Base-by-base conservation (phyloP, 2,113 vertebrate genomes). In the Hucho hucho region DNA sequence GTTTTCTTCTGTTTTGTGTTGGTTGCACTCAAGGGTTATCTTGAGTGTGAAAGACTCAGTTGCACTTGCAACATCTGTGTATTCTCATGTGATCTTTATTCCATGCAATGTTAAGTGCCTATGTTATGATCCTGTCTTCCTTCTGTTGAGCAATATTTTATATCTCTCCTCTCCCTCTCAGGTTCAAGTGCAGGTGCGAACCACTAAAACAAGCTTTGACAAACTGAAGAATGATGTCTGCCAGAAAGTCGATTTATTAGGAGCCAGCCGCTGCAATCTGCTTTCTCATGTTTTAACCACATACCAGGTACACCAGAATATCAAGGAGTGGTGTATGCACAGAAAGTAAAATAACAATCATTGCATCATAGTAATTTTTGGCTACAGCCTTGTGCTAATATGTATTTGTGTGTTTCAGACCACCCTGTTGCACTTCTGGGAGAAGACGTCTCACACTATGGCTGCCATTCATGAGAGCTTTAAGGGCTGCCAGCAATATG, bases 381-480 rank as follows among this genome's bases (percentile, higher is more conserved):
- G 37, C 37, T 43, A 12, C 7, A 43, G 37, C 37, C 37, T 49
- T 59, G 20, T 69, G 3, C 13, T 73, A 49, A 43, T 74, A 18
- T 75, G 64, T 43, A 47, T 0, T 25, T 86, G 1, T 66, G 14
- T 70, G 12, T 92, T 84, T 47, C 82, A 99, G 98, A 96, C 96
- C 5, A 98, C 96, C 0, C 91, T 99, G 61, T 90, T 99, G 88
- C 96, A 98, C 88, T 99, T 96, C 87, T 98, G 97, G 98, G 96
- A 99, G 89, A 99, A 98, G 92, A 98, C 98, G 0, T 98, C 97
- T 9, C 97, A 97, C 90, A 99, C 95, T 0, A 98, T 99, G 98
- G 97, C 97, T 70, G 97, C 97, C 84, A 97, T 99, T 81, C 97
- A 98, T 6, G 97, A 99, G 92, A 98, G 95, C 93, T 99, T 99